Base-by-base conservation (phyloP, 2,113 vertebrate species). In the Camelus dromedarius region DNA sequence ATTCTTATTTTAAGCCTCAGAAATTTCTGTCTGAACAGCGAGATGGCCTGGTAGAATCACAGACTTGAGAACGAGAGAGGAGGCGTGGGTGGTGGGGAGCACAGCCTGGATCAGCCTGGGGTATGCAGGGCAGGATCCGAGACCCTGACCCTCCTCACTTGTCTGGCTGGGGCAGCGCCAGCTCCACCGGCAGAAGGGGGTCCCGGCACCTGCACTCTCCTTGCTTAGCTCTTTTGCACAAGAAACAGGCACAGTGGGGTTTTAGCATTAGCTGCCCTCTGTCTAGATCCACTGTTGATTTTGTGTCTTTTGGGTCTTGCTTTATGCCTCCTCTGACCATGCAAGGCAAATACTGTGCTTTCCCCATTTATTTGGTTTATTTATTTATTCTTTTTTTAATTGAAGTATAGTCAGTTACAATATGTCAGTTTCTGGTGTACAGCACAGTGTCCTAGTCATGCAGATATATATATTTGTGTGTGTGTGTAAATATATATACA, bases 121-220 rank as follows among this genome's bases (percentile, higher is more conserved):
- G 7, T 54, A 16, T 81, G 28, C 6, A 75, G 19, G 32, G 8
- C 2, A 35, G 3, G 60, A 28, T 2, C 26, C 5, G 9, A 50
- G 14, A 32, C 22, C 12, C 13, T 66, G 4, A 1, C 8, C 24
- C 58, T 52, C 22, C 16, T 93, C 11, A 0, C 7, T 48, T 9
- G 64, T 66, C 52, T 26, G 73, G 0, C 4, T 30, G 14, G 12
- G 0, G 16, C 5, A 42, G 1, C 28, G 6, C 5, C 2, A 35
- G 1, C 12, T 54, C 1, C 15, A 58, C 19, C 22, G 13, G 30
- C 6, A 22, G 16, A 69, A 73, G 12, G 2, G 1, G 1, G 7
- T 32, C 52, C 8, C 8, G 54, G 4, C 12, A 16, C 26, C 24
- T 15, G n/a, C 4, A 7, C 3, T 46, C 8, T 64, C 16, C 16